Evolutionary conservation across 2,113 vertebrate species (phyloP), one percentile per base, ranked within the genome.

Genomic region (Artemisiospiza belli): DNA sequence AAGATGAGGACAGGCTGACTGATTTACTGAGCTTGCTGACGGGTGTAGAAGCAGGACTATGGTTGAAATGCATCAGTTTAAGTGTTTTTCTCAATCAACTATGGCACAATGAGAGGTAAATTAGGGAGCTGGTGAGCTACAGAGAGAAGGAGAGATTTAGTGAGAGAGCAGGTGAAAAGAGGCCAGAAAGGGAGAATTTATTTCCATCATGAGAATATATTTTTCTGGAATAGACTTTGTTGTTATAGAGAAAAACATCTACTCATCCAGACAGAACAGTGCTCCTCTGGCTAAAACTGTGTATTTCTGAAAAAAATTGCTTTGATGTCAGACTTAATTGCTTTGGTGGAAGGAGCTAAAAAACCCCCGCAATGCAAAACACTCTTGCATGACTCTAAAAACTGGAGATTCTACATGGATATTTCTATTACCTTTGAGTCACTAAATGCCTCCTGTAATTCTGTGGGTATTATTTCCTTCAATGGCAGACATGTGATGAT

Each of bases 311-410:
- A 76, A 91, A 90, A 78, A 47, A 44, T 24, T 73, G 10, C 22
- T 58, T 73, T 58, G 37, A 70, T 90, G 31, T 66, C 20, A 57
- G 9, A 33, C 6, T 92, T 87, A 67, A 64, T 68, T 91, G 41
- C 13, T 68, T 67, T 72, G 20, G 24, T 49, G 17, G 19, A 87
- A 63, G 30, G 16, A 70, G 58, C 8, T 54, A 12, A 54, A 88
- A 84, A 49, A 1, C 0, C 0, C 2, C 11, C 21, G 18, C 23
- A 69, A 43, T 59, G 4, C n/a, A 68, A 86, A 79, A 0, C 18
- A 33, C 8, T 31, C 3, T 79, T 21, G 18, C 10, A 33, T 39
- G 21, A 2, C 37, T 81, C 78, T 25, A 61, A 55, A 67, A 75
- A 14, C 10, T 37, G 25, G 6, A 74, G 5, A 63, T 74, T 77